Percentiles rank a stretch among this genome's conserved stretches.
phyloP scores from a whole-genome alignment of 2,797 vertebrate species.

The Melopsittacus undulatus region DNA sequence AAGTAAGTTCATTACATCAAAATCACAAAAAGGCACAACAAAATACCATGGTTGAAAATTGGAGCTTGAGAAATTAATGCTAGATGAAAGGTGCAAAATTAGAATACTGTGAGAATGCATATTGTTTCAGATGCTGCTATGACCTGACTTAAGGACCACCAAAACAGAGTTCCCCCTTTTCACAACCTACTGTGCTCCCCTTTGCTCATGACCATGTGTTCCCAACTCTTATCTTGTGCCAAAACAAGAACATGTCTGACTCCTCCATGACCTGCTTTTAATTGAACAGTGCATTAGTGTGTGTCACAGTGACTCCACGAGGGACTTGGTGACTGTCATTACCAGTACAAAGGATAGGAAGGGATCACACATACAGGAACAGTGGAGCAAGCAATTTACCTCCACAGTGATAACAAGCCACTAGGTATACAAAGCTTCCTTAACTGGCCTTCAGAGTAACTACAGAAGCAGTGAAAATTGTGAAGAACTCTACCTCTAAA shows the following conservation, averaged over 20 bases:
- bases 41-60: background rate
- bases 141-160: background rate
- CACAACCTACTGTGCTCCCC: background rate
- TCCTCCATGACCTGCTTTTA: background rate
- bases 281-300: background rate
- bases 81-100: background rate
- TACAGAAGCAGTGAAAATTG: background rate
- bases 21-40: background rate
- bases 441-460: background rate
- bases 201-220: background rate
- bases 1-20: background rate
- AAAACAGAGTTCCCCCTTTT: background rate
- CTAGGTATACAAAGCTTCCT: background rate
- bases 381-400: background rate
- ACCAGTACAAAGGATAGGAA: background rate
- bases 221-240: background rate
- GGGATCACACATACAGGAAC: background rate
- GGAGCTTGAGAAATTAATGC: background rate
- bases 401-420: background rate
- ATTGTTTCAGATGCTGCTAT: background rate
- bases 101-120: background rate
- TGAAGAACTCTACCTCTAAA: background rate
- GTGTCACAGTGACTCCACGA: background rate
- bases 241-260: background rate
- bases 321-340: background rate